Evolutionary conservation across 2,113 vertebrate species (phyloP).

Genomic region (Fulmarus glacialis): DNA sequence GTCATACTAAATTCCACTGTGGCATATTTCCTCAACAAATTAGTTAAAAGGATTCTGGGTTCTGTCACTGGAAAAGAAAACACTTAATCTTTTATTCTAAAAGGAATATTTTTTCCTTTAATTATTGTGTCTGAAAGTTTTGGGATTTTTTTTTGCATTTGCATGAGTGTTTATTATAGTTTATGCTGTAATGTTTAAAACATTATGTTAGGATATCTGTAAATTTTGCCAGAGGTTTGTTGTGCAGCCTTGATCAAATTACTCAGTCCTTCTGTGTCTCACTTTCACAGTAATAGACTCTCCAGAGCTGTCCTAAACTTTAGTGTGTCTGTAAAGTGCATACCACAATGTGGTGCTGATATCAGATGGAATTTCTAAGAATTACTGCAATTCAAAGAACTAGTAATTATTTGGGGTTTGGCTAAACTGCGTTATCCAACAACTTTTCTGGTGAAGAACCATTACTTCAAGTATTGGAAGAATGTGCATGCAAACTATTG

Average conservation of each 20-base stretch:
- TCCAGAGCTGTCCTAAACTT: neutral
- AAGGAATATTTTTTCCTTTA: neutral
- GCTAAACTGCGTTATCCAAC: neutral
- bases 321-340: neutral
- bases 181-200: neutral
- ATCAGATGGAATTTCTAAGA: neutral
- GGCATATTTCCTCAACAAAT: slow-evolving; percentile 82
- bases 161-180: neutral
- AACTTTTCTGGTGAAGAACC: neutral
- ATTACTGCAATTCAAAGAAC: neutral
- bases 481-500: neutral
- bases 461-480: neutral
- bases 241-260: neutral
- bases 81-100: slow-evolving; percentile 59
- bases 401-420: neutral
- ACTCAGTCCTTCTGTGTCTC: neutral
- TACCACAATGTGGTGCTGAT: neutral
- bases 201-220: neutral
- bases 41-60: slow-evolving; percentile 73
- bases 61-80: slow-evolving; percentile 69
- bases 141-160: neutral
- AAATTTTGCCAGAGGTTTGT: neutral
- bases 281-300: neutral
- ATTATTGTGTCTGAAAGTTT: neutral
- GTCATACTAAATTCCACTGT: slow-evolving; percentile 80